Percentiles rank a stretch among this genome's conserved stretches.
These are phyloP conservation scores for Rynchops niger DNA, from an alignment of 2,113 vertebrate species.

Conservation along the genomic window DNA sequence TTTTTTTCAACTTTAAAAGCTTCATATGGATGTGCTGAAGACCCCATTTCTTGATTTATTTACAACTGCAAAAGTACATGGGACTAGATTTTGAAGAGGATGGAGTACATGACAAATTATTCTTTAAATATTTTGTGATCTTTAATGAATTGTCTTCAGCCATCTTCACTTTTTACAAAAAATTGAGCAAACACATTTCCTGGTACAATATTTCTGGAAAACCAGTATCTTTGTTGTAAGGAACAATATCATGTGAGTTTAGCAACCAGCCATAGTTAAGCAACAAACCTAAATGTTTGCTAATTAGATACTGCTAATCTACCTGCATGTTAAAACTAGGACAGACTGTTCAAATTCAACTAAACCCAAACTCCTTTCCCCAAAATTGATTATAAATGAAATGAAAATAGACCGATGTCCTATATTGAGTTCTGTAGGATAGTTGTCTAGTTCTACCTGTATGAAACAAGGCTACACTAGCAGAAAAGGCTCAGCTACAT, in stretches of 20 bases:
- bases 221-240: background rate
- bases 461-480: background rate
- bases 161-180: background rate
- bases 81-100: background rate
- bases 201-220: background rate
- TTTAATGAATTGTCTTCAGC: background rate
- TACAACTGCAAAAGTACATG: background rate
- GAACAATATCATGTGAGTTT: background rate
- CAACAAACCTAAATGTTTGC: background rate
- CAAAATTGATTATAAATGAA: background rate
- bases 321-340: background rate
- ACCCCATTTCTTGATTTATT: background rate
- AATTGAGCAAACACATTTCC: background rate
- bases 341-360: background rate
- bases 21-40: background rate
- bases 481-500: background rate
- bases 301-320: background rate
- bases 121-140: background rate
- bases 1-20: background rate
- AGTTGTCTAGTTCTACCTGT: background rate
- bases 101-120: background rate
- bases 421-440: background rate
- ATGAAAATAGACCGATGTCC: background rate
- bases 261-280: background rate
- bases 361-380: background rate